Conservation (phyloP, 2,113 vertebrate species). For the Muntiacus muntjak region DNA sequence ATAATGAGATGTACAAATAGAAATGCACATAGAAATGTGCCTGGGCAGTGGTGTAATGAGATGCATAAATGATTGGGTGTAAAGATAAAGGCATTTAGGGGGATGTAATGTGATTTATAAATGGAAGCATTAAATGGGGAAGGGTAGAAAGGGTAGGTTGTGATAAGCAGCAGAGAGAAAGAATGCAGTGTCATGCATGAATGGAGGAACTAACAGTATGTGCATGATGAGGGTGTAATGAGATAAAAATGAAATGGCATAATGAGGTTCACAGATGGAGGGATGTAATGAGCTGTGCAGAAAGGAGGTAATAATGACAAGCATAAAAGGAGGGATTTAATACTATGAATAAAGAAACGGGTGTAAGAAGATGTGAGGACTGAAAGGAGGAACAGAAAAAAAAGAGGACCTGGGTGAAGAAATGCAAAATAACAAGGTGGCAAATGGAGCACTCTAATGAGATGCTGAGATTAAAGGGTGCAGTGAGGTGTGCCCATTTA, state of each 20-base stretch:
- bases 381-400: background rate
- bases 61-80: constrained; percentile 3
- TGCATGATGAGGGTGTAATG: constrained; percentile 16
- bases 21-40: background rate
- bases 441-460: constrained; percentile 26
- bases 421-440: constrained; percentile 24
- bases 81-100: background rate
- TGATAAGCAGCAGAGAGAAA: constrained; percentile 28
- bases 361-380: constrained; percentile 1
- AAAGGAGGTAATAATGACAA: constrained; percentile 25
- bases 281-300: constrained; percentile 53
- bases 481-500: background rate
- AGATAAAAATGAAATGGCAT: background rate
- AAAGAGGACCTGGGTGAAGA: background rate
- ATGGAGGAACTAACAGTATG: background rate
- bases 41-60: background rate
- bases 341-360: constrained; percentile 28
- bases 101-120: constrained; percentile 39
- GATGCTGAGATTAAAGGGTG: background rate
- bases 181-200: background rate
- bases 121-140: constrained; percentile 29
- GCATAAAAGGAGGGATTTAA: constrained; percentile 57
- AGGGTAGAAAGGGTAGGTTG: constrained; percentile 26
- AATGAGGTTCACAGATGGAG: constrained; percentile 57
- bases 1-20: constrained; percentile 42